Base-by-base conservation (phyloP, 2,888 invertebrate genomes). In the Drosophila lutescens region DNA sequence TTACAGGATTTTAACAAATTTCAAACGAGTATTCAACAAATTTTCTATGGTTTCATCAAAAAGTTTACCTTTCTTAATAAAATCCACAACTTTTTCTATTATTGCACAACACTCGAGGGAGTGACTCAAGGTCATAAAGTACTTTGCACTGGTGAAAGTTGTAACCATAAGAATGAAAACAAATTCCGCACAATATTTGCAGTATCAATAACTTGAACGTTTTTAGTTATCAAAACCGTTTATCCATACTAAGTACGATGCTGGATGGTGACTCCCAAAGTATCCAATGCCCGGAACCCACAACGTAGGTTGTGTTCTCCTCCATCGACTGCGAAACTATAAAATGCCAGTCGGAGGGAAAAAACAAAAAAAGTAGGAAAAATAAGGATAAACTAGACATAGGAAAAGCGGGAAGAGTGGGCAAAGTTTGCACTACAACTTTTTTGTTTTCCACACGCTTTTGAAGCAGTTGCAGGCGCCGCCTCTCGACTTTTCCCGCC, bases 151-250 rank as follows among this genome's bases (percentile, higher is more conserved):
- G 9, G 38, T 2, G 15, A 23, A 26, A 47, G 23, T 32, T 15
- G 43, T 12, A 12, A 7, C 17, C 13, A 13, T 13, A 55, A 20
- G 60, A 43, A 44, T 38, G 56, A 40, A 44, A 50, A 54, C 53
- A 57, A 73, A 72, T 75, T 68, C 70, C 72, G n/a, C 67, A 54
- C 69, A 76, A 83, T 83, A 83, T 83, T 86, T 76, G 70, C 84
- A 76, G 74, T 79, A 84, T 86, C 84, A 84, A 86, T 86, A 83
- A 78, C 74, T 73, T 74, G 79, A 83, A 71, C 76, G 74, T 54
- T 76, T 84, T 76, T 74, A 81, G 81, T 79, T 84, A 86, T 81
- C 81, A 79, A 63, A 79, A 84, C 84, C 79, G 86, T 83, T 86
- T 83, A 86, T 86, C 79, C 81, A 79, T 78, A 74, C 84, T 74